Evolutionary conservation across 92 coral and sea anemone genomes (phyloP), one percentile per base, ranked within the genome.

Genomic region (Porites cylindrica): DNA sequence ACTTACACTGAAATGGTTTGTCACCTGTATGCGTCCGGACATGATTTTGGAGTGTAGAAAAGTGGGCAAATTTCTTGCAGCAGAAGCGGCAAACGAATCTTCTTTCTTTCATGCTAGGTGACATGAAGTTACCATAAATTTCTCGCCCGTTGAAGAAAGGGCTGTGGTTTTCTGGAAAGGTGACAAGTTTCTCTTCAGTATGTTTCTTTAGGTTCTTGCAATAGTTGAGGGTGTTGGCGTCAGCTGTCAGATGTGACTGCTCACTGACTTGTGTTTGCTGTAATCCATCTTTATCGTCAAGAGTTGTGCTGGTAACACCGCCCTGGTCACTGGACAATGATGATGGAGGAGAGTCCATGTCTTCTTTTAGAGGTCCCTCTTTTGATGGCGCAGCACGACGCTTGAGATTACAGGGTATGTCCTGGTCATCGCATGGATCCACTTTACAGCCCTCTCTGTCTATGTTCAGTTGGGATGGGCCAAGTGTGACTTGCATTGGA

Each of bases 21-120:
- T 89, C 93, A 1, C 95, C 95, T 78, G 95, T 92, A 56, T 92
- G 95, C 7, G 91, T 89, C 21, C 95, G 82, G 26, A 89, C 69
- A 76, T 92, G 95, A 77, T 92, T 92, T 68, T 92, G 91, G 10
- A 92, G 86, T 14, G 93, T 92, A 14, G 95, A 92, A 11, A 92
- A 82, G 23, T 92, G 95, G 16, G 95, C 80, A 38, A 92, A 92
- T 58, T 73, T 86, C 26, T 91, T 72, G 50, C 91, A 82, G 75
- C 95, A 92, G 72, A 72, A 91, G 20, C 61, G 84, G 72, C 95
- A 92, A 56, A 67, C 19, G 52, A 89, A 82, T 2, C 62, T 51
- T 43, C 81, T 86, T 16, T 83, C 81, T 51, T 75, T 85, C 68
- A 21, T 14, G 20, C 60, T 9, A 16, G 87, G 63, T 1, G 56